Evolutionary conservation across 2,113 vertebrate genomes (phyloP).

Genomic region (Lycocorax pyrrhopterus): DNA sequence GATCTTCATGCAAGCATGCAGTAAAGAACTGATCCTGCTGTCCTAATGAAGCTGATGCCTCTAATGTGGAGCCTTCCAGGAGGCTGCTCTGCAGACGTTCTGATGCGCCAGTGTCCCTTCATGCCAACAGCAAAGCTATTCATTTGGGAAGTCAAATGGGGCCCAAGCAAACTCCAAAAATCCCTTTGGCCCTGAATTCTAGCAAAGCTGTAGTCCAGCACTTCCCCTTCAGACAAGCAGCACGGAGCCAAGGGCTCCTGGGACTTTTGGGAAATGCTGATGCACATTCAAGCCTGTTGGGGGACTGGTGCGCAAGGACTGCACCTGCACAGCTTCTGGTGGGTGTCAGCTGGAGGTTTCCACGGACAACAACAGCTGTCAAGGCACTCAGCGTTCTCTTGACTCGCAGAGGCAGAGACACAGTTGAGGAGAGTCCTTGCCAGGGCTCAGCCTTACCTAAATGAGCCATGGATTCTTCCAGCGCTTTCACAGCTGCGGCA

Average conservation of each 20-base stretch:
- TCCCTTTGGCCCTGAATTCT: not conserved
- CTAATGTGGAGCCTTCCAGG: not conserved
- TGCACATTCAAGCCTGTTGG: not conserved
- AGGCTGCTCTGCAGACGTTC: not conserved
- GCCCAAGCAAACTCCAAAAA: not conserved
- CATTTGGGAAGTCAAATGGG: not conserved
- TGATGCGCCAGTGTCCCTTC: not conserved
- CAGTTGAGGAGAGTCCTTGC: not conserved
- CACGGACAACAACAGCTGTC: not conserved
- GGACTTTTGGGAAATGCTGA: not conserved
- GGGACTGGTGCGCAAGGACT: not conserved
- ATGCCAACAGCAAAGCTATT: not conserved
- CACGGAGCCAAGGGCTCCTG: not conserved
- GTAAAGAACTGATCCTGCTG: not conserved
- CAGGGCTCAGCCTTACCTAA: slow-evolving; percentile 57
- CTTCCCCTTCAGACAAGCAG: not conserved
- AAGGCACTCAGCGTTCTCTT: not conserved
- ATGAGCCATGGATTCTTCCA: slow-evolving; percentile 52
- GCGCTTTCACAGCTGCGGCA: not conserved
- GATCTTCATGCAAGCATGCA: not conserved
- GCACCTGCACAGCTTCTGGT: not conserved
- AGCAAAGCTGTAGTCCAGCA: not conserved
- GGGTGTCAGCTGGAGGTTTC: not conserved
- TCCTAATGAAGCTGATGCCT: not conserved
- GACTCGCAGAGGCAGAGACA: not conserved